Conservation (phyloP, 1,140 invertebrate genomes). For the Scaptomyza graminum region DNA sequence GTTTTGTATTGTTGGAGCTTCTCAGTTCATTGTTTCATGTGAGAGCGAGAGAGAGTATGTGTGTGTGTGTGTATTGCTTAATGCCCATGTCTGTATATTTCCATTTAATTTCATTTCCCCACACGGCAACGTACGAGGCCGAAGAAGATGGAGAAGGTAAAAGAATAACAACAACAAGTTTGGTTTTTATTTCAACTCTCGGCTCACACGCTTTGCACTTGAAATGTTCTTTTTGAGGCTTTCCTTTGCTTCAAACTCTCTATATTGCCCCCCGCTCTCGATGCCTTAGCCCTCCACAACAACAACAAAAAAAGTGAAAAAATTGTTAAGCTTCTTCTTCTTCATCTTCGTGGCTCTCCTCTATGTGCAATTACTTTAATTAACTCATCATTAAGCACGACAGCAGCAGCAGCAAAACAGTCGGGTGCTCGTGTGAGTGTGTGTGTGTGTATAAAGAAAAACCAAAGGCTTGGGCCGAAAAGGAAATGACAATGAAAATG, state of each 20-base stretch:
- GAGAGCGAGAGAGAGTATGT: not conserved
- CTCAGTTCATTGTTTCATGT: slow-evolving; percentile 38
- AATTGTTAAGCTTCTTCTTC: slow-evolving; percentile 27
- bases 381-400: slow-evolving; percentile 77
- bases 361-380: slow-evolving; percentile 77
- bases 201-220: slow-evolving; percentile 75
- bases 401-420: slow-evolving; percentile 56
- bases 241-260: slow-evolving; percentile 34
- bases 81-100: slow-evolving; percentile 46
- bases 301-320: slow-evolving; percentile 27
- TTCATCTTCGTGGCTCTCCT: not conserved
- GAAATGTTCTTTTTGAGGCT: slow-evolving; percentile 62
- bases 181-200: slow-evolving; percentile 66
- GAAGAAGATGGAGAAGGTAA: slow-evolving; percentile 3
- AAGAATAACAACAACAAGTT: slow-evolving; percentile 42
- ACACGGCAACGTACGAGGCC: slow-evolving; percentile 13
- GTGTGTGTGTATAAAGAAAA: not conserved
- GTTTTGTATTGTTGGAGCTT: slow-evolving; percentile 43
- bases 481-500: slow-evolving; percentile 79
- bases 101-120: slow-evolving; percentile 56
- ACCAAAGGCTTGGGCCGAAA: slow-evolving; percentile 8
- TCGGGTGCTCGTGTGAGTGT: slow-evolving; percentile 17
- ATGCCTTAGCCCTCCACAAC: not conserved
- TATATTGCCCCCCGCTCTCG: not conserved
- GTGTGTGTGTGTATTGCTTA: slow-evolving; percentile 36